Percentiles rank a stretch among this genome's conserved stretches.
These are phyloP conservation scores for Tympanoctomys barrerae DNA, from an alignment of 2,797 vertebrate genomes.

Conservation along the genomic window DNA sequence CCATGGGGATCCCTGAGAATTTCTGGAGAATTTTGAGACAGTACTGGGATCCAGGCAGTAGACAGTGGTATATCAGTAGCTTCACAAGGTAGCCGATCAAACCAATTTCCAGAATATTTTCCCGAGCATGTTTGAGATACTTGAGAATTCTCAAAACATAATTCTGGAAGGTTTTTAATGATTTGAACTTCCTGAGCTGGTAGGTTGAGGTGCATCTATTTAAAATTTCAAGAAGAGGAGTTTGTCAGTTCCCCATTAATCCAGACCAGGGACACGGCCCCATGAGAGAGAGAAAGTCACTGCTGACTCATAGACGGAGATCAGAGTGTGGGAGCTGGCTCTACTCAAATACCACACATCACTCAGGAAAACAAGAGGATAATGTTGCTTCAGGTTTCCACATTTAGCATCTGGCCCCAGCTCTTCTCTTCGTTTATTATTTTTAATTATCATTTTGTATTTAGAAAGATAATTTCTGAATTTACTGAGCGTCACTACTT, in stretches of 20 bases:
- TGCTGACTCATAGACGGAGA: conserved; percentile 45
- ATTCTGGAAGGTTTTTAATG: neutral
- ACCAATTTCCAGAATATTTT: neutral
- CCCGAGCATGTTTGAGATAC: conserved; percentile 3
- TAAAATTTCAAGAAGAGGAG: conserved; percentile 40
- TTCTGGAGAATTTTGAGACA: neutral
- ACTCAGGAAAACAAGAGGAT: neutral
- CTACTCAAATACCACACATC: neutral
- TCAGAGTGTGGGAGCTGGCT: neutral
- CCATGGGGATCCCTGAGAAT: neutral
- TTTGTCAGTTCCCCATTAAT: neutral
- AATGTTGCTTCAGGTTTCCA: conserved; percentile 29
- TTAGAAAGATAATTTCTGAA: conserved; percentile 39
- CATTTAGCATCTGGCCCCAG: conserved; percentile 18
- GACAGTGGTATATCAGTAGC: neutral
- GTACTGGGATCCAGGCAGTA: neutral
- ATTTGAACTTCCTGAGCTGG: neutral
- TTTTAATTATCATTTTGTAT: conserved; percentile 41
- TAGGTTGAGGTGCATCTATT: neutral
- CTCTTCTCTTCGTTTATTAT: neutral
- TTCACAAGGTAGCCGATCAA: neutral
- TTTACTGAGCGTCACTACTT: neutral
- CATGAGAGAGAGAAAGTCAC: neutral
- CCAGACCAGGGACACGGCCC: neutral
- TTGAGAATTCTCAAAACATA: conserved; percentile 5